These are phyloP conservation scores for Synaphobranchus kaupii DNA, from an alignment of 2,797 vertebrate species.

Conservation along the genomic window DNA sequence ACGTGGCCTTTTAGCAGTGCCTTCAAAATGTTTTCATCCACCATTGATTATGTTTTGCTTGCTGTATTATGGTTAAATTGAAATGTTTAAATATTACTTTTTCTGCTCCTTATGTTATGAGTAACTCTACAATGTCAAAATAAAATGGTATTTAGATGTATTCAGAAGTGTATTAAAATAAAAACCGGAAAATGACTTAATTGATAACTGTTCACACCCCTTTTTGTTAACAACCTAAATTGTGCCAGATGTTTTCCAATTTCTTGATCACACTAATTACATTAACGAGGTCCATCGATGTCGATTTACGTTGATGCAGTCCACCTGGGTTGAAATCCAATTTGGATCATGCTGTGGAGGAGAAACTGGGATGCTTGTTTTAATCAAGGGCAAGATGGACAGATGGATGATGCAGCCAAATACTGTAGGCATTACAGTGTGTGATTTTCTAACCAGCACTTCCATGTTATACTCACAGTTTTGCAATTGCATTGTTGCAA, in stretches of 20 bases:
- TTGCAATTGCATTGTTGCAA: too few species aligned
- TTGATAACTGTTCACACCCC: neutral
- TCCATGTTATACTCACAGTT: too few species aligned
- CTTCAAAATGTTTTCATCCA: conserved; percentile 29
- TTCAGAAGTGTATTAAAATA: too few species aligned
- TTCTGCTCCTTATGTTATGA: too few species aligned
- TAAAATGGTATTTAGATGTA: too few species aligned
- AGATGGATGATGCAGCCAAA: neutral
- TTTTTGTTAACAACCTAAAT: neutral
- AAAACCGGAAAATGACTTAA: neutral
- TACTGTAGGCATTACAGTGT: neutral
- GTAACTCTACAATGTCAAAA: too few species aligned
- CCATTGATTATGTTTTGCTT: neutral
- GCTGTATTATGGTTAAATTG: neutral
- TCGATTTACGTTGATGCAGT: neutral
- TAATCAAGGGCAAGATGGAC: neutral
- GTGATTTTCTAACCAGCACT: too few species aligned
- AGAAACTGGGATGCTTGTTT: neutral
- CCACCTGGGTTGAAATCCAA: neutral
- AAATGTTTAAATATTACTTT: neutral
- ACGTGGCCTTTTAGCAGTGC: conserved; percentile 33
- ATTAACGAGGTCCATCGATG: neutral
- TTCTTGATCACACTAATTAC: neutral
- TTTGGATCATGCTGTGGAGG: neutral
- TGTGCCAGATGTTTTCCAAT: neutral